Evolutionary conservation across 2,113 vertebrate species (phyloP).

Genomic region (Limnothrissa miodon): DNA sequence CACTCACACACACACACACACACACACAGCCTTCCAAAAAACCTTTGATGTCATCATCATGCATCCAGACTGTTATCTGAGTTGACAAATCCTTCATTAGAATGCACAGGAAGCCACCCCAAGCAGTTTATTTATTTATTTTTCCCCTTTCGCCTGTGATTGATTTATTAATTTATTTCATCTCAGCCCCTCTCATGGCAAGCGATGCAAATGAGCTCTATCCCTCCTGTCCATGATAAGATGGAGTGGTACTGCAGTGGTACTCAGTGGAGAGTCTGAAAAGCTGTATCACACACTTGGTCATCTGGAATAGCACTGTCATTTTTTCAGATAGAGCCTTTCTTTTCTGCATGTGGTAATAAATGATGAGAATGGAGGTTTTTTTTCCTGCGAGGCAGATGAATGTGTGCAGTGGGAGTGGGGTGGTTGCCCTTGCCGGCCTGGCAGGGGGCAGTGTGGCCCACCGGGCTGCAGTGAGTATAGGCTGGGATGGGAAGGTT

Average conservation of each 20-base stretch:
- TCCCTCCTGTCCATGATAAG: slow-evolving; percentile 41
- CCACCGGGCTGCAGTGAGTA: background rate
- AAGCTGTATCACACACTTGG: slow-evolving; percentile 56
- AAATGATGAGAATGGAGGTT: slow-evolving; percentile 52
- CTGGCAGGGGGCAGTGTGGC: background rate
- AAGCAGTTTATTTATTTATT: background rate
- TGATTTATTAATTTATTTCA: slow-evolving; percentile 26
- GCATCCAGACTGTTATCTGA: slow-evolving; percentile 51
- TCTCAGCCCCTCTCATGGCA: background rate
- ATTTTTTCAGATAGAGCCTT: slow-evolving; percentile 58
- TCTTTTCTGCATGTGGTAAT: slow-evolving; percentile 54
- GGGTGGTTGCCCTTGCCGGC: slow-evolving; percentile 17
- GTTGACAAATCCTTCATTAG: slow-evolving; percentile 60
- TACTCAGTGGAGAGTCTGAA: slow-evolving; percentile 56
- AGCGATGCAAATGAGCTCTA: background rate
- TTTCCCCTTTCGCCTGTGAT: slow-evolving; percentile 22
- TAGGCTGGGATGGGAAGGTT: background rate
- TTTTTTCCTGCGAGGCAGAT: slow-evolving; percentile 36
- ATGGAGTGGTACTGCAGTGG: slow-evolving; percentile 48
- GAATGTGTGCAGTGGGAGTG: background rate
- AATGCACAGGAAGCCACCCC: slow-evolving; percentile 33
- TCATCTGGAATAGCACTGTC: slow-evolving; percentile 53
- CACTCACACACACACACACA: slow-evolving; percentile 22
- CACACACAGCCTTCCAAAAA: slow-evolving; percentile 40
- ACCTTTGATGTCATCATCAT: slow-evolving; percentile 53